These are phyloP conservation scores for Argynnis bischoffii DNA, from an alignment of 2,888 invertebrate genomes.

Conservation along the genomic window DNA sequence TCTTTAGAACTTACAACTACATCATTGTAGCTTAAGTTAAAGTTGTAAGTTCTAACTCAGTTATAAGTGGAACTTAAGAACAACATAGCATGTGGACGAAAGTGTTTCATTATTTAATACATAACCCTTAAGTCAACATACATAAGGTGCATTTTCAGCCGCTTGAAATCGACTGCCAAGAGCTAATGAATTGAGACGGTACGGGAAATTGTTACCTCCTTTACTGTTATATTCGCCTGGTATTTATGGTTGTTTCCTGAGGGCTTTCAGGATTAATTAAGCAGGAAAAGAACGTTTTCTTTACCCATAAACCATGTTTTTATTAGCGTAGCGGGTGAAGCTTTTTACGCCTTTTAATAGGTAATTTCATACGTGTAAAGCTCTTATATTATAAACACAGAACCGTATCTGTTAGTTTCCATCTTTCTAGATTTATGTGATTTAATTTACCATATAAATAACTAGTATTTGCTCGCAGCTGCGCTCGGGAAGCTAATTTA, in stretches of 20 bases:
- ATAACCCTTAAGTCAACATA: slow-evolving; percentile 4
- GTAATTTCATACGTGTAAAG: neutral
- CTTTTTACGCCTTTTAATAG: no score
- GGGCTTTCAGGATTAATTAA: slow-evolving; percentile 23
- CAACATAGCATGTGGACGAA: slow-evolving; percentile 33
- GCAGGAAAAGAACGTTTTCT: slow-evolving; percentile 10
- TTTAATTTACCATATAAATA: no score
- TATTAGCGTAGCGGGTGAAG: no score
- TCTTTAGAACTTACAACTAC: slow-evolving; percentile 4
- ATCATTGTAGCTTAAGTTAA: slow-evolving; percentile 20
- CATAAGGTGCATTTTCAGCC: slow-evolving; percentile 15
- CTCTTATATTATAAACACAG: no score
- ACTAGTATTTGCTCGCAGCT: no score
- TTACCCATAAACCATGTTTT: neutral
- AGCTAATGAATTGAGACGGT: slow-evolving; percentile 58
- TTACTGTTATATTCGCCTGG: slow-evolving; percentile 42
- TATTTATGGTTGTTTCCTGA: slow-evolving; percentile 28
- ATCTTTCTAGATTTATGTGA: no score
- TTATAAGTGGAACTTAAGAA: slow-evolving; percentile 29
- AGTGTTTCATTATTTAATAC: neutral
- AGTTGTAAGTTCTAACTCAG: slow-evolving; percentile 36
- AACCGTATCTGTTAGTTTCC: no score
- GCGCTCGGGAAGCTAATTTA: no score
- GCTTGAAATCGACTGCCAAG: slow-evolving; percentile 41
- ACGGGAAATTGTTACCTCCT: slow-evolving; percentile 44